Base-by-base conservation (phyloP, 2,888 invertebrate genomes). In the Heliconius ismenius region DNA sequence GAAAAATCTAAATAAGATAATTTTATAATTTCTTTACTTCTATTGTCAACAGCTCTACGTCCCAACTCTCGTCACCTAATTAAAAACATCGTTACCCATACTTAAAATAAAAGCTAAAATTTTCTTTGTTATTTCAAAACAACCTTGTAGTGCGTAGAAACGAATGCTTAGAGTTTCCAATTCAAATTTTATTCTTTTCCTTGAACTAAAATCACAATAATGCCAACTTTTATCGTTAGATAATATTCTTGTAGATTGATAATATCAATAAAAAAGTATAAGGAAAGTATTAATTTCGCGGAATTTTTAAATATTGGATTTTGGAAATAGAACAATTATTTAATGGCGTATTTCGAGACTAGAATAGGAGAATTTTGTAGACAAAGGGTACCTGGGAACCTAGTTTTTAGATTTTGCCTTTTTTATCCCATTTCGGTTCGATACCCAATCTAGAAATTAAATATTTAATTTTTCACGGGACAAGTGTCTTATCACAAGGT, bases 91-190 rank as follows among this genome's bases (percentile, higher is more conserved):
- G 62, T 62, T 62, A 73, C 15, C 62, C 36, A 26, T 39, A 60
- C 62, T 73, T 36, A 39, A 73, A 73, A 73, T 73, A 73, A 62
- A 62, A 73, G 39, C 62, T 43, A 21, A 10, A 60, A 28, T 73
- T 73, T 73, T 62, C 43, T 60, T 72, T 39, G 73, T 62, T 73
- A 39, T 73, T 62, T 60, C 62, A 18, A 62, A 60, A 62, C 26
- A 62, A 62, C 73, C 73, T 73, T 62, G 73, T 18, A 39, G 18
- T 62, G n/a, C 36, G 39, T 36, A 36, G 15, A 58, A 13, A 18
- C 11, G 21, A 72, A 36, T 62, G 36, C 26, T 73, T 28, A 43
- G 24, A 26, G 21, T 36, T 58, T 32, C 32, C 32, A 58, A 70
- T 58, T 70, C 24, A 32, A 70, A 54, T 58, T 69, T 58, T 70